These are phyloP conservation scores for Limnephilus lunatus DNA, from an alignment of 2,888 invertebrate species.

Conservation along the genomic window DNA sequence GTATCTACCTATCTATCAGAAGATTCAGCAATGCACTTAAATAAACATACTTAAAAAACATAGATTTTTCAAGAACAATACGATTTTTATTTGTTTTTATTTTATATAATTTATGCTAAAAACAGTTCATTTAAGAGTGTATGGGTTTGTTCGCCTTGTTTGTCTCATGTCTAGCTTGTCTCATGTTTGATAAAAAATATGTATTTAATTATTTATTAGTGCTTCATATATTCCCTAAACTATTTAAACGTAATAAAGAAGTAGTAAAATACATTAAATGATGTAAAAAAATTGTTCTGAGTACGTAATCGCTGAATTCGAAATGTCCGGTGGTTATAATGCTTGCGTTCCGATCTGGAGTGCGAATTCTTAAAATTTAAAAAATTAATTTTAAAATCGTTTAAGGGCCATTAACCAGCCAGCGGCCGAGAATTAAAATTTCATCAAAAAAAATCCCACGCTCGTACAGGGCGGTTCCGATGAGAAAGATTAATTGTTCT, in stretches of 20 bases:
- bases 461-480: no score
- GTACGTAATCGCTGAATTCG: neutral
- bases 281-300: neutral
- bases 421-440: no score
- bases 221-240: neutral
- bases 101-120: no score
- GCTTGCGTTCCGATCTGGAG: neutral
- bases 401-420: no score
- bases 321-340: neutral
- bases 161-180: no score
- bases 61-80: neutral
- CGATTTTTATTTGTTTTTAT: no score
- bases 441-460: no score
- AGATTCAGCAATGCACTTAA: neutral
- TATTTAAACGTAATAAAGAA: neutral
- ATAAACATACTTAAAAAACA: neutral
- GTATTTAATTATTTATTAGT: no score
- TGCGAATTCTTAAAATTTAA: neutral
- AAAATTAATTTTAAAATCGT: neutral
- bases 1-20: neutral
- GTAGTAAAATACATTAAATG: neutral
- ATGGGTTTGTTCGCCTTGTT: no score
- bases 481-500: no score
- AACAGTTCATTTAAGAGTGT: no score
- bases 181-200: neutral